Evolutionary conservation across 2,797 vertebrate species (phyloP), one percentile per base, ranked within the genome.

Genomic region (Sciaenops ocellatus): DNA sequence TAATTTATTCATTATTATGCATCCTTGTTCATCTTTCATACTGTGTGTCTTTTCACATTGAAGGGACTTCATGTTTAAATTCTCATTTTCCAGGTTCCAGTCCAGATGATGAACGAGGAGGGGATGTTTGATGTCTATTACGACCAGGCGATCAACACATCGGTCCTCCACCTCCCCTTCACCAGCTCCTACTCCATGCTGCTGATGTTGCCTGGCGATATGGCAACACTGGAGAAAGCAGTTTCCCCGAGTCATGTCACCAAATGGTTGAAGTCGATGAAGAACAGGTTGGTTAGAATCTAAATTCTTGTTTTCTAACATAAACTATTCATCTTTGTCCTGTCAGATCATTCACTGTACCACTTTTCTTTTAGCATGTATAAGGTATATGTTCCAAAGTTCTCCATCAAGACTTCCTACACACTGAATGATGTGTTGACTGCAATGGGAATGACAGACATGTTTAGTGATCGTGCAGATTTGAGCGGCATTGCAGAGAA

Each of bases 401-500:
- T 96, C 69, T 95, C 95, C 82, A 92, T 95, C 82, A 94, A 94
- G 86, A 88, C 92, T 1, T 92, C 90, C 3, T 93, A 92, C 74
- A 59, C 24, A 3, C 78, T 96, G 73, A 91, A 85, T 0, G 74
- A 87, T 3, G 64, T 95, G 65, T 76, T 96, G 85, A 65, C 20
- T 68, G 80, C 83, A 56, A 94, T 96, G 95, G 96, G 95, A 87
- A 95, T 96, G 83, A 46, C 68, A 5, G 89, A 95, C 65, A 94
- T 96, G 78, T 96, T 96, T 84, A 42, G 69, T 56, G 13, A 50
- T 18, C 46, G 5, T 12, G 94, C 96, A 68, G 55, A 95, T 80
- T 79, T 96, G 7, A 87, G 75, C 15, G 94, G 96, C 48, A 94
- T 96, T 80, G 79, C 92, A 54, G 92, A 85, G 38, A 68, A 30